Conservation (phyloP, 2,797 vertebrate genomes). For the Arrhamphus sclerolepis region DNA sequence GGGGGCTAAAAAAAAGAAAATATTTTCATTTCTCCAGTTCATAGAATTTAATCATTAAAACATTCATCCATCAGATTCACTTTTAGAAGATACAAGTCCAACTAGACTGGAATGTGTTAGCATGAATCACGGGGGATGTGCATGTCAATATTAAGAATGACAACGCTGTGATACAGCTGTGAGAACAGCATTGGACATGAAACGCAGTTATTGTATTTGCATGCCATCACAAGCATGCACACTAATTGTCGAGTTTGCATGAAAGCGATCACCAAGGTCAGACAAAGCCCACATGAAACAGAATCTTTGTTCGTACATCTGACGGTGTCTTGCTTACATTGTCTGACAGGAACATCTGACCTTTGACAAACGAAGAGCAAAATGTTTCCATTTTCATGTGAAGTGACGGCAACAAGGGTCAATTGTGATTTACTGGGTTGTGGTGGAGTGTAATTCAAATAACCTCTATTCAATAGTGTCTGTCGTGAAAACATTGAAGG, state of each 20-base stretch:
- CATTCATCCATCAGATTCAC: conserved; percentile 14
- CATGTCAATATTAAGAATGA: conserved; percentile 25
- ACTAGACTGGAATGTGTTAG: conserved; percentile 15
- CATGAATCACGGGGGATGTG: conserved; percentile 21
- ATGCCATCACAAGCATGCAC: conserved; percentile 71
- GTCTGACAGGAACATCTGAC: conserved; percentile 33
- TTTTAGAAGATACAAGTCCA: conserved; percentile 34
- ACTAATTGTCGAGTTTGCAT: conserved; percentile 67
- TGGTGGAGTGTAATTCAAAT: conserved; percentile 14
- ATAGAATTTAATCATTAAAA: conserved; percentile 36
- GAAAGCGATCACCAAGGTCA: conserved; percentile 56
- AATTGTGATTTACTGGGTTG: conserved; percentile 27
- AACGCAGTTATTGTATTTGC: conserved; percentile 77
- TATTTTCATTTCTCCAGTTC: conserved; percentile 36
- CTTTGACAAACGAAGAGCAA: conserved; percentile 20
- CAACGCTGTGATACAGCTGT: conserved; percentile 9
- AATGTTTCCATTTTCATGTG: conserved; percentile 17
- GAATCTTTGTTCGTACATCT: conserved; percentile 46
- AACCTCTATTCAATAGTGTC: no score
- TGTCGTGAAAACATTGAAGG: conserved; percentile 12
- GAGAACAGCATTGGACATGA: conserved; percentile 39
- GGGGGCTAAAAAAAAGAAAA: conserved; percentile 40
- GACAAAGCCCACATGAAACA: conserved; percentile 39
- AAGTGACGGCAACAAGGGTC: conserved; percentile 25
- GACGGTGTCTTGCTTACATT: conserved; percentile 15